Base-by-base conservation (phyloP, 2,113 vertebrate species). In the Hypocryptadius cinnamomeus region DNA sequence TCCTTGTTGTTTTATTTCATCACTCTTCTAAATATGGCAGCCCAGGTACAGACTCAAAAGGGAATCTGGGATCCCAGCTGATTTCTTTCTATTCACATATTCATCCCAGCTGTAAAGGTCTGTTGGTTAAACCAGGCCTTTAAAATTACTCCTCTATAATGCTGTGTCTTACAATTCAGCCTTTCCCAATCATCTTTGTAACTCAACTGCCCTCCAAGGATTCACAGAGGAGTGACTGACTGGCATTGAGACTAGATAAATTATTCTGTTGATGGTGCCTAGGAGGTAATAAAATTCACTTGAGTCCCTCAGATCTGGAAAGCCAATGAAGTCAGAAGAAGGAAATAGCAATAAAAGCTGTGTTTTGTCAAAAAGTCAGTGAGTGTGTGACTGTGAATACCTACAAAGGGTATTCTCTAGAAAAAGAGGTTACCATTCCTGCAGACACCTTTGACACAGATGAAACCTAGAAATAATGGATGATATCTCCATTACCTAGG, bases 271-370 rank as follows among this genome's bases (percentile, higher is more conserved):
- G 72, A 56, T 71, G 60, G 60, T 86, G 69, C 69, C 85, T 56
- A 68, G 87, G 51, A 96, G 39, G 91, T 79, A 91, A 93, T 92
- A 94, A 94, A 92, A 94, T 73, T 59, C 68, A 85, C 79, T 90
- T 60, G 64, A 85, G 81, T 73, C 85, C 57, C 82, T 83, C 72
- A 64, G 68, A 94, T 88, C 82, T 84, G 59, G 44, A 88, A 92
- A 92, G 64, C 47, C 64, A 87, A 27, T 5, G 2, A 83, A 85
- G 74, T 77, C 65, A 90, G 51, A 63, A 84, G 70, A 66, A 73
- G 82, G 72, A 91, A 94, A 91, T 21, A 83, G 44, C 64, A 78
- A 37, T 90, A 90, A 91, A 92, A 91, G 44, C 56, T 69, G 44
- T 25, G 44, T 94, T 95, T 92, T 85, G 74, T 77, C 71, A 68